phyloP scores from a whole-genome alignment of 1,140 invertebrate genomes.

The Psix sp. region DNA sequence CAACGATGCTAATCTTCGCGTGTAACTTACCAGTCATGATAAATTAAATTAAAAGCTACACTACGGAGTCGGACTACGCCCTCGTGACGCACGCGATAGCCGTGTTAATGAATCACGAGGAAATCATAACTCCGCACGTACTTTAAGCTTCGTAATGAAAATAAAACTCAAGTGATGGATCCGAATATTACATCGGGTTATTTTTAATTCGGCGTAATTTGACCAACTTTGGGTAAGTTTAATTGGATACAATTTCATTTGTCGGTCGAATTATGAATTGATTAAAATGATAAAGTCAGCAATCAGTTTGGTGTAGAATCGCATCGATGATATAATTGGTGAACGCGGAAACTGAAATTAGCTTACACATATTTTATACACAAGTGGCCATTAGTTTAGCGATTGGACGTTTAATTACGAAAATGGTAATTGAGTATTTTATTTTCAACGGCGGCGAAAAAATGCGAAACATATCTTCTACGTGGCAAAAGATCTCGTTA shows the following conservation, averaged over 20 bases:
- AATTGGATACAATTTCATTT: too few relatives aligned
- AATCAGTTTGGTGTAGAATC: slow-evolving; percentile 16
- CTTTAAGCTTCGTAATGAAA: slow-evolving; percentile 23
- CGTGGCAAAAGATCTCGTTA: slow-evolving; percentile 9
- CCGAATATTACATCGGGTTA: too few relatives aligned
- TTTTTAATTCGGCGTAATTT: too few relatives aligned
- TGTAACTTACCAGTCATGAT: slow-evolving; percentile 61
- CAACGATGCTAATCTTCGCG: slow-evolving; percentile 59
- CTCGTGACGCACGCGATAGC: slow-evolving; percentile 57
- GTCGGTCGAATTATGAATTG: too few relatives aligned
- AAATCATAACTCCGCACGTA: slow-evolving; percentile 62
- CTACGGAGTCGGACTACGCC: slow-evolving; percentile 56
- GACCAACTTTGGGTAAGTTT: too few relatives aligned
- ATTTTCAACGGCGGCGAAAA: slow-evolving; percentile 2
- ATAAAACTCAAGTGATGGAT: not conserved
- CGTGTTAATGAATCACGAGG: slow-evolving; percentile 60
- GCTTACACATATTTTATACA: slow-evolving; percentile 9
- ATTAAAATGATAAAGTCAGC: slow-evolving; percentile 14
- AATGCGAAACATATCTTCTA: slow-evolving; percentile 1
- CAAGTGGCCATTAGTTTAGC: slow-evolving; percentile 22
- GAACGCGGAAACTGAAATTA: slow-evolving; percentile 4
- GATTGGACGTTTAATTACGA: slow-evolving; percentile 36
- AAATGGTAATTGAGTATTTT: slow-evolving; percentile 29
- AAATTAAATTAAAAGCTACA: slow-evolving; percentile 65
- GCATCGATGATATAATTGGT: slow-evolving; percentile 15